These are phyloP conservation scores for Lacanobia oleracea DNA, from an alignment of 2,888 invertebrate species.

Conservation along the genomic window DNA sequence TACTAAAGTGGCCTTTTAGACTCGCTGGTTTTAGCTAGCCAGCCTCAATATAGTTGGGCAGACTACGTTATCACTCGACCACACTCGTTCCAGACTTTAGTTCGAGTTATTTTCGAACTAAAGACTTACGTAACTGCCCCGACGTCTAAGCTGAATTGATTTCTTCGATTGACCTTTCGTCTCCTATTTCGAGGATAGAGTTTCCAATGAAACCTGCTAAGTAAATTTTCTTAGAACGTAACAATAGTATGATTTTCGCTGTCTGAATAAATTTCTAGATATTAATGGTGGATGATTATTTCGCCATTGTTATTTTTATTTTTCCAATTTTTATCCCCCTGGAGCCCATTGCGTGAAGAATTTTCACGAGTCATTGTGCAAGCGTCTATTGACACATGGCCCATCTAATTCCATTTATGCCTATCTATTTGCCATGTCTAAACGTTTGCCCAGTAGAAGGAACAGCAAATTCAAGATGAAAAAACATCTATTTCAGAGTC, in stretches of 20 bases:
- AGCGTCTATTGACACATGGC: too few species aligned
- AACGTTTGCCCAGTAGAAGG: too few species aligned
- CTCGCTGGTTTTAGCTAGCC: too few species aligned
- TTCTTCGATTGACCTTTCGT: constrained; percentile 27
- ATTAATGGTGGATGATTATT: neutral
- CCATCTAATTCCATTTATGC: too few species aligned
- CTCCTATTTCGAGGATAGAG: constrained; percentile 8
- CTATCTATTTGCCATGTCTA: too few species aligned
- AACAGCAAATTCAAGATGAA: too few species aligned
- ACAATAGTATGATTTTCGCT: neutral
- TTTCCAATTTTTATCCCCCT: too few species aligned
- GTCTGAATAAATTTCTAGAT: neutral
- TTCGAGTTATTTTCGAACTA: constrained; percentile 19
- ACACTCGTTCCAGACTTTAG: constrained; percentile 14
- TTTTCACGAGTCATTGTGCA: too few species aligned
- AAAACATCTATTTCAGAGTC: too few species aligned
- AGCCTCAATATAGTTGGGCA: neutral
- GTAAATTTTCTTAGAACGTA: constrained; percentile 7
- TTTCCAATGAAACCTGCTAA: constrained; percentile 13
- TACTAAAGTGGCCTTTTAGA: too few species aligned
- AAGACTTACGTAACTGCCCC: constrained; percentile 17
- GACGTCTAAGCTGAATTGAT: constrained; percentile 12
- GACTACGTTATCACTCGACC: constrained; percentile 6
- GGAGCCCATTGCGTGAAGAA: too few species aligned
- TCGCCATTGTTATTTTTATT: neutral